Evolutionary conservation across 30 jellyfish, hydroid and myxozoan species (phyloP).

Genomic region (Chrysaora quinquecirrha): DNA sequence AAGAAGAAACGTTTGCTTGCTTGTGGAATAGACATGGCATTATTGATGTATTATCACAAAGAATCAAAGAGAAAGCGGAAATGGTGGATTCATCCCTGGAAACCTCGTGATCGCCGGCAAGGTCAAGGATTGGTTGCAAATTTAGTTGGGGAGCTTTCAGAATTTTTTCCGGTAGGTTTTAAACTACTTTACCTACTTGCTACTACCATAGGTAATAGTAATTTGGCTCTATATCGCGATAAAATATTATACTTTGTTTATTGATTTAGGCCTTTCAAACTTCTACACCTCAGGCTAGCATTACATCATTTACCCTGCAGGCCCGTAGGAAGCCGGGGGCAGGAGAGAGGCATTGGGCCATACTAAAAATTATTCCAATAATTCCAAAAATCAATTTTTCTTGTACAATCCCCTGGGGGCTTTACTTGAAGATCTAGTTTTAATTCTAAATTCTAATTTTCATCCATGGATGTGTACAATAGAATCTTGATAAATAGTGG

Average conservation of each 20-base stretch:
- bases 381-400: constrained; percentile 7
- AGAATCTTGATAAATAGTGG: constrained; percentile 25
- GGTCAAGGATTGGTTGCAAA: constrained; percentile 32
- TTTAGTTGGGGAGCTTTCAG: constrained; percentile 20
- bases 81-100: constrained; percentile 34
- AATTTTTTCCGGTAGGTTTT: constrained; percentile 17
- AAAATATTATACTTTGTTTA: constrained; percentile 7
- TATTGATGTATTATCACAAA: constrained; percentile 8
- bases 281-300: constrained; percentile 20
- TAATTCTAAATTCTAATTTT: constrained; percentile 36
- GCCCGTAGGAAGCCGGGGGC: constrained; percentile 5
- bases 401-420: constrained; percentile 20
- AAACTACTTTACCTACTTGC: constrained; percentile 9
- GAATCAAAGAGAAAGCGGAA: constrained; percentile 21
- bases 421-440: constrained; percentile 34
- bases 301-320: not conserved
- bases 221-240: constrained; percentile 7
- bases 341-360: constrained; percentile 13
- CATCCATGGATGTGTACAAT: constrained; percentile 27
- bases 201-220: constrained; percentile 8
- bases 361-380: not conserved
- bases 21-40: constrained; percentile 13
- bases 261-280: constrained; percentile 29
- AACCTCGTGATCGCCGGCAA: constrained; percentile 15
- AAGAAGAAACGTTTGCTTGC: constrained; percentile 20